Evolutionary conservation across 2,797 vertebrate genomes (phyloP), one percentile per base, ranked within the genome.

Genomic region (Tadarida brasiliensis): DNA sequence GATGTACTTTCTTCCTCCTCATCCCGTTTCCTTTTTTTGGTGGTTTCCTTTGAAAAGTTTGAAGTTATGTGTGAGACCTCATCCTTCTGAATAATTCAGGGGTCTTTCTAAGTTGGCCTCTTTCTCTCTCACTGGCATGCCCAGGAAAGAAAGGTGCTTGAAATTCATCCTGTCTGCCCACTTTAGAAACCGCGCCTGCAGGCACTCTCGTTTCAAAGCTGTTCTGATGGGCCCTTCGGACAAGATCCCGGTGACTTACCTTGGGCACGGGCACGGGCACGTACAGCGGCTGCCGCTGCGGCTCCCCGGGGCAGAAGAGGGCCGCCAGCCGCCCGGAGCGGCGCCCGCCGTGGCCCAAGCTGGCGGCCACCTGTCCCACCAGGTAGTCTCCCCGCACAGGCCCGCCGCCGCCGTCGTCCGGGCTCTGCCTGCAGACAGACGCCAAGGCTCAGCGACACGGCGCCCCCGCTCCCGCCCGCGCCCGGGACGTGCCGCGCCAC

Each of bases 351-450:
- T 35, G 78, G 30, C 54, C 68, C 15, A 98, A 70, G 76, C 98
- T 98, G 56, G 28, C 22, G 26, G 97, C 94, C 16, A 98, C 98
- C 94, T 98, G 97, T n/a, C 98, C 98, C 26, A 98, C 94, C 39
- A 96, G 65, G 67, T 98, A 98, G 30, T 90, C 96, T 51, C 65
- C 96, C 0, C 49, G 19, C 33, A 28, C 56, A 3, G 22, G 14
- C 47, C 14, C n/a, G 20, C 24, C 20, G 28, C 20, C 28, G 57
- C 20, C 78, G 6, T 3, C 9, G 6, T 65, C 83, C 7, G 44
- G 5, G 15, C 11, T 35, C 57, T 61, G 65, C 12, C 95, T 96
- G 28, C 16, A 47, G 80, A 87, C 7, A 2, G 30, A 82, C 9
- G 26, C 2, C 68, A 10, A 68, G 7, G 51, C 19, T 90, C 57